Evolutionary conservation across 2,113 vertebrate genomes (phyloP), one percentile per base, ranked within the genome.

Genomic region (Ictalurus furcatus): DNA sequence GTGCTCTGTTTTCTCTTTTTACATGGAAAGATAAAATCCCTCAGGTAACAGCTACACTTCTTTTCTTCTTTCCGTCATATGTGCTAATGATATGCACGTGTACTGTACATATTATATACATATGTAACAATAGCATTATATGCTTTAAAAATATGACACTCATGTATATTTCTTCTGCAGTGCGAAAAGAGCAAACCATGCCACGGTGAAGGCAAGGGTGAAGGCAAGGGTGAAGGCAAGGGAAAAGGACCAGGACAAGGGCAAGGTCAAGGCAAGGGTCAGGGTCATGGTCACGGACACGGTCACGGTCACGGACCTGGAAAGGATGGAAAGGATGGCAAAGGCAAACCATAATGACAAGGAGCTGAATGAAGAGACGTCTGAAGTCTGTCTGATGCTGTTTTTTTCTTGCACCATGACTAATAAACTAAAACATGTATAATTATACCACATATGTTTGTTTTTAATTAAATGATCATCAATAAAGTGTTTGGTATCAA

Each of bases 141-240:
- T 44, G 13, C 13, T 85, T 85, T 67, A 7, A 65, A 54, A 79
- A 52, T 82, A 13, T n/a, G 13, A 80, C 3, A 14, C 54, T 48
- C 8, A 78, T 71, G 16, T 86, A 23, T 86, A 40, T 83, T 86
- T 59, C 25, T 48, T 14, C n/a, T 12, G 78, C 82, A 79, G 71
- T 13, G 58, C 12, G 40, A 12, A 17, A 16, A 74, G 16, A 6
- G 14, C 3, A n/a, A 28, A 76, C 16, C 19, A 48, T 44, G 78
- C 52, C 40, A 81, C 2, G 82, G 37, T 58, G 17, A 89, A 0
- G 44, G 12, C 23, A 52, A 79, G 25, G 44, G 12, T 0, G 52
- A 71, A 63, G 82, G 44, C 79, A 78, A 0, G 40, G 76, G 0
- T 0, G 7, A 71, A 2, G 63, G 85, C 23, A 52, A 79, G 25